These are phyloP conservation scores for Glaucopsyche alexis DNA, from an alignment of 2,888 invertebrate species.

Conservation along the genomic window DNA sequence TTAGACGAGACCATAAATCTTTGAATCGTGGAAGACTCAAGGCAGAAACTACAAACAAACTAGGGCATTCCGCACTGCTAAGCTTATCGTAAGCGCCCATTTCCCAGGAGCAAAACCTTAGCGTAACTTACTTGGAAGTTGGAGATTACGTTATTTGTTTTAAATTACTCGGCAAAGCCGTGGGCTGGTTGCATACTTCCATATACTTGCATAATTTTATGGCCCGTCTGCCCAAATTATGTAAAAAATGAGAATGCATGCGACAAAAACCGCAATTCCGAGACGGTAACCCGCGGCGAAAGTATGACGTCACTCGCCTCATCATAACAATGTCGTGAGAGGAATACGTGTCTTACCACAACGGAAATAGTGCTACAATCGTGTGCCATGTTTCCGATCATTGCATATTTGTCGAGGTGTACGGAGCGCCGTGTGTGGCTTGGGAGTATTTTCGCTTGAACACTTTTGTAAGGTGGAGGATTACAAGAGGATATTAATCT, in stretches of 20 bases:
- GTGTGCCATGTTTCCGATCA: background rate
- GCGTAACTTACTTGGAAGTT: too few relatives aligned
- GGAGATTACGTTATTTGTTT: too few relatives aligned
- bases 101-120: too few relatives aligned
- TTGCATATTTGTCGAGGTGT: background rate
- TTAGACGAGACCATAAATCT: too few relatives aligned
- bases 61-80: too few relatives aligned
- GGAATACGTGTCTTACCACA: background rate
- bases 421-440: background rate
- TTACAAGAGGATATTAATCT: background rate
- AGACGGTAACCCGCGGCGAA: background rate
- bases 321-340: background rate
- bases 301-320: background rate
- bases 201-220: background rate
- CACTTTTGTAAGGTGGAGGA: background rate
- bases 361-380: background rate
- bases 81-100: too few relatives aligned
- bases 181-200: constrained; percentile 8
- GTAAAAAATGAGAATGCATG: background rate
- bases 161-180: background rate
- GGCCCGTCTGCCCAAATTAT: background rate
- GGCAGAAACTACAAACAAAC: too few relatives aligned
- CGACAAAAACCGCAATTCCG: background rate
- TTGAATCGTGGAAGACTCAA: too few relatives aligned
- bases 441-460: background rate